Evolutionary conservation across 1,140 invertebrate genomes (phyloP), one percentile per base, ranked within the genome.

Genomic region (Zelostemma sp.): DNA sequence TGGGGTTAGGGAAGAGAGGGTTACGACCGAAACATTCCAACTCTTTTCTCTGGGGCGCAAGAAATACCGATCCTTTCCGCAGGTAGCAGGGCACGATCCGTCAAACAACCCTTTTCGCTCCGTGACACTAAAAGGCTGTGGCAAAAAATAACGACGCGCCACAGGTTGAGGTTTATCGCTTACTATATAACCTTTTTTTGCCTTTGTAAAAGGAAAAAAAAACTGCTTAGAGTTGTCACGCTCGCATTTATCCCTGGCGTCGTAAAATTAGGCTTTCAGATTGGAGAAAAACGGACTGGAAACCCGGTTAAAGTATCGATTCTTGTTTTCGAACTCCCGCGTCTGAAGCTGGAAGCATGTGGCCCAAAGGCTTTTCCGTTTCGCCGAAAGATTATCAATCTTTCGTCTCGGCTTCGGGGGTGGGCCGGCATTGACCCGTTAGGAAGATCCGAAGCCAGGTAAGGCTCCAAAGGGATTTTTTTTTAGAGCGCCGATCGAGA

Each of bases 91-190:
- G 45, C 38, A 43, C 41, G 31, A 17, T 46, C 66, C 76, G 62
- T 65, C 58, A 72, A 66, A 72, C 73, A 82, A 82, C 79, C 79
- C 80, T 80, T 82, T 80, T 25, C 21, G 58, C 40, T 18, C 1
- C 28, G 53, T 61, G 59, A 71, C 65, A 46, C 45, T 46, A 19
- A 46, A 46, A 2, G 8, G 18, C 45, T 46, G 17, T 18, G 9
- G 18, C 14, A 25, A 25, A 25, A 25, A 25, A 25, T 25, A 43
- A 47, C 6, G 58, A 17, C 6, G 15, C 18, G 6, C 46, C 6
- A 54, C 63, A 72, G 60, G 60, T 72, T 61, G 56, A 9, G 45
- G 40, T 50, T 69, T 56, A 2, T 45, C 16, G 18, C 28, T 40
- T 12, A 12, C 14, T 40, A 40, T 31, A 31, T 31, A 28, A 8